A percentile compares a stretch with the other conserved stretches of the same genome.
Conservation (phyloP, 2,888 invertebrate genomes). For the Drosophila dives region DNA sequence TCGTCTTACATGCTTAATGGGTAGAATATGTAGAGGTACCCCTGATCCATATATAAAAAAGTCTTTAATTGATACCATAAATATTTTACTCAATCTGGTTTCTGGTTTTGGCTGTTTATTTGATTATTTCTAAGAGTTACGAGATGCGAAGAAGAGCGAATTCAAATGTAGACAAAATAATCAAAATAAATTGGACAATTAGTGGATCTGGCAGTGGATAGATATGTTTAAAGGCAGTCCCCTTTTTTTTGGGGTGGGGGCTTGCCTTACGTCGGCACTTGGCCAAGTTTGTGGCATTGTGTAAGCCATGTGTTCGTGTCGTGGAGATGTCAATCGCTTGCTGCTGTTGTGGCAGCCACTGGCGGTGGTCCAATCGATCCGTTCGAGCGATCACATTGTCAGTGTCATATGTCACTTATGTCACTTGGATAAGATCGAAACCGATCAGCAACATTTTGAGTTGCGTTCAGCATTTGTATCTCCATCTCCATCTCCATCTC, state of each 20-base stretch:
- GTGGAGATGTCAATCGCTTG: conserved; percentile 24
- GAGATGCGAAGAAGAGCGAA: background rate
- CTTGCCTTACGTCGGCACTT: conserved; percentile 14
- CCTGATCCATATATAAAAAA: background rate
- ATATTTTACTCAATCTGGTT: background rate
- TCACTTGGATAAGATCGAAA: conserved; percentile 48
- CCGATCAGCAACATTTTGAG: conserved; percentile 16
- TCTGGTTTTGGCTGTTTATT: background rate
- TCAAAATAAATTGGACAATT: background rate
- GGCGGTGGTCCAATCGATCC: conserved; percentile 56
- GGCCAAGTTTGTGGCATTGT: conserved; percentile 35
- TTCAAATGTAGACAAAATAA: background rate
- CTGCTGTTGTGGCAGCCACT: conserved; percentile 33
- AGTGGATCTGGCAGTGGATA: background rate
- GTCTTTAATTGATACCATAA: background rate
- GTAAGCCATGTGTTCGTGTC: conserved; percentile 24
- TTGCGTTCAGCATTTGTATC: conserved; percentile 11
- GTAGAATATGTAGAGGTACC: background rate
- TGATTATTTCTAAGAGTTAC: background rate
- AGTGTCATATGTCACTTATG: conserved; percentile 43
- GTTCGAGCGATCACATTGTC: conserved; percentile 45
- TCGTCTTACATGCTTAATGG: too few relatives aligned
- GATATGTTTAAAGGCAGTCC: background rate
- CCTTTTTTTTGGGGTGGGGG: background rate
- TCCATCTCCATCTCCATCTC: conserved; percentile 5